Conservation (phyloP, 2,888 invertebrate species). For the Chaetogeoica ovagalla region DNA sequence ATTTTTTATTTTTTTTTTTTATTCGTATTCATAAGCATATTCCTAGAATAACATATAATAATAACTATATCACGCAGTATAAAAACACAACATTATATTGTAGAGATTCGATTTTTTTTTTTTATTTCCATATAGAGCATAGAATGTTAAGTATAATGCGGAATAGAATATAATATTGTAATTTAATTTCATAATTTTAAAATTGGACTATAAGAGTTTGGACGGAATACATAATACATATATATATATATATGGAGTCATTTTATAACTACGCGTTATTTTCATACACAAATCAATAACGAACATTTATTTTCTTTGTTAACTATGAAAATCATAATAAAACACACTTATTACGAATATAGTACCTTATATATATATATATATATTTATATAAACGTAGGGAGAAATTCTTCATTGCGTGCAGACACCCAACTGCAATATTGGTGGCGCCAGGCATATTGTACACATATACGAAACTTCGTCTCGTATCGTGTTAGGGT, state of each 20-base stretch:
- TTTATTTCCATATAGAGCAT: no score
- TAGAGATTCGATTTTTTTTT: no score
- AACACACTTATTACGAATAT: not conserved
- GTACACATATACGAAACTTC: not conserved
- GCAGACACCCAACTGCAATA: constrained; percentile 37
- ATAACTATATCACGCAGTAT: no score
- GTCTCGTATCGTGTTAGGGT: constrained; percentile 13
- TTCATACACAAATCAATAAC: not conserved
- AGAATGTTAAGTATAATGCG: no score
- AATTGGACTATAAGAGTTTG: not conserved
- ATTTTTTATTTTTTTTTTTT: no score
- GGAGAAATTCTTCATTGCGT: constrained; percentile 35
- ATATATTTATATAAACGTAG: not conserved
- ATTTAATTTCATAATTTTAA: not conserved
- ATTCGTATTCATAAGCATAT: no score
- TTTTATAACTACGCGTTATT: not conserved
- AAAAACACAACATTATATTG: no score
- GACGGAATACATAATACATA: not conserved
- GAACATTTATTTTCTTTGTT: not conserved
- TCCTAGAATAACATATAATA: no score
- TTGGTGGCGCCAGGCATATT: constrained; percentile 32
- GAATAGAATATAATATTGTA: no score
- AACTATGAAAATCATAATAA: not conserved
- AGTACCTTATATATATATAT: not conserved
- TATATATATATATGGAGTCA: not conserved